Conservation (phyloP, 1,140 invertebrate genomes). For the Procambarus virginalis region DNA sequence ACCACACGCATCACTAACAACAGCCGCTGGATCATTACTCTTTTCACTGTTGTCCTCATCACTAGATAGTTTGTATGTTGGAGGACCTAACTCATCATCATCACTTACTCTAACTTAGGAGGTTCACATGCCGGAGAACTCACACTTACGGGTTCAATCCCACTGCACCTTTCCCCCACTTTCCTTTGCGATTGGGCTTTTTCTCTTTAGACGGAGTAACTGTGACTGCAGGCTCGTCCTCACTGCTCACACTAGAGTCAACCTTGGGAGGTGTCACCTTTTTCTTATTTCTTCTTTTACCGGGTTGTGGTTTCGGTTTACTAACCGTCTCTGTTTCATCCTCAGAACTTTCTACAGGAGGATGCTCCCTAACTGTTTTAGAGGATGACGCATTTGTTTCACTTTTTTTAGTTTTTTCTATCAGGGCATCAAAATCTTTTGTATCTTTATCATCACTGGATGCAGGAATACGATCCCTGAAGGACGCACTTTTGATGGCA, state of each 20-base stretch:
- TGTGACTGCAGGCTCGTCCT: conserved; percentile 51
- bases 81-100: conserved; percentile 61
- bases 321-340: conserved; percentile 46
- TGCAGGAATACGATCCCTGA: conserved; percentile 13
- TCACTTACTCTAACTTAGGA: conserved; percentile 62
- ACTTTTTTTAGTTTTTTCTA: conserved; percentile 42
- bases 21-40: conserved; percentile 64
- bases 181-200: conserved; percentile 71
- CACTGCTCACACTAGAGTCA: conserved; percentile 65
- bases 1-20: conserved; percentile 72
- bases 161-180: conserved; percentile 9
- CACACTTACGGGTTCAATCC: conserved; percentile 11
- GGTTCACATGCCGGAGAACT: conserved; percentile 15
- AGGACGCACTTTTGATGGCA: conserved; percentile 31
- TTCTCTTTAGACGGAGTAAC: conserved; percentile 72
- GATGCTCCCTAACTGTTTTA: conserved; percentile 25
- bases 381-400: conserved; percentile 49
- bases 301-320: conserved; percentile 70
- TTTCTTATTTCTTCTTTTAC: conserved; percentile 71
- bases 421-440: conserved; percentile 66
- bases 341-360: conserved; percentile 54
- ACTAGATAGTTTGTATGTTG: conserved; percentile 69
- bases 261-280: conserved; percentile 56
- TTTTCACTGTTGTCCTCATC: conserved; percentile 64
- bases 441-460: conserved; percentile 40